Evolutionary conservation across 2,797 vertebrate genomes (phyloP).

Genomic region (Arnoldichthys spilopterus): DNA sequence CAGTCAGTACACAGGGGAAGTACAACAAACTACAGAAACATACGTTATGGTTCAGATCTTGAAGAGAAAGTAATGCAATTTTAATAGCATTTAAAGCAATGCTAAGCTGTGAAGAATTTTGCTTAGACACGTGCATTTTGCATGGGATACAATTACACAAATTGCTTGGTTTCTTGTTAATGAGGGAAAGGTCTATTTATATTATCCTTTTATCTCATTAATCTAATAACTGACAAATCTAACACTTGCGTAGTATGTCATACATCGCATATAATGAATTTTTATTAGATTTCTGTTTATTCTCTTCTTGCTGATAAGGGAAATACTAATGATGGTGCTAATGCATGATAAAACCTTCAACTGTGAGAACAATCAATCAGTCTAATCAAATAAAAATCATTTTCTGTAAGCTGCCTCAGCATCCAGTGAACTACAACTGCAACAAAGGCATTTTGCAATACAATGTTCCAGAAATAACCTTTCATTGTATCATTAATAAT

Average conservation of each 20-base stretch:
- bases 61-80: constrained; percentile 48
- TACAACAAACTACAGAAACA: neutral
- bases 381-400: constrained; percentile 82
- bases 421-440: constrained; percentile 63
- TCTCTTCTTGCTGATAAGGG: constrained; percentile 83
- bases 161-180: constrained; percentile 78
- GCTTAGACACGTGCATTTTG: constrained; percentile 78
- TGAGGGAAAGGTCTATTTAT: constrained; percentile 77
- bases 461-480: constrained; percentile 56
- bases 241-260: constrained; percentile 70
- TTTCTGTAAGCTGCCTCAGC: constrained; percentile 71
- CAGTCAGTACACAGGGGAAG: constrained; percentile 16
- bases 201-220: constrained; percentile 82
- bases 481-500: constrained; percentile 25
- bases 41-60: constrained; percentile 16
- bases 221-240: constrained; percentile 76
- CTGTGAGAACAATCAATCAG: constrained; percentile 79
- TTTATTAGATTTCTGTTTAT: constrained; percentile 88
- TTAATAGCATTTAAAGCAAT: constrained; percentile 64
- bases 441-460: constrained; percentile 67
- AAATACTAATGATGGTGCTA: constrained; percentile 79
- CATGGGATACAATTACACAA: constrained; percentile 79
- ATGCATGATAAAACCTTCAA: constrained; percentile 77
- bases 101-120: constrained; percentile 70
- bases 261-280: constrained; percentile 78